Evolutionary conservation across 1,140 invertebrate species (phyloP).

Genomic region (Cydia strobilella): DNA sequence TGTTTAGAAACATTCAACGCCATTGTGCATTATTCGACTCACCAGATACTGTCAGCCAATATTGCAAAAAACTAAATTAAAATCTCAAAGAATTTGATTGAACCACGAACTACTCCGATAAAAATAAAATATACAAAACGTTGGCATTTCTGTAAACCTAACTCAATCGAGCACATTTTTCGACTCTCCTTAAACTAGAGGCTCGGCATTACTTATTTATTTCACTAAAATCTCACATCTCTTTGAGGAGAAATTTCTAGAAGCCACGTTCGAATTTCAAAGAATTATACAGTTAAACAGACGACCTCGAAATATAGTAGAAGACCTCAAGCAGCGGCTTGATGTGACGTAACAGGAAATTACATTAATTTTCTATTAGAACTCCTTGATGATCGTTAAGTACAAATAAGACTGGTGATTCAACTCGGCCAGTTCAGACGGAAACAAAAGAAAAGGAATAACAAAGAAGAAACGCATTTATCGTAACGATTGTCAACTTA

Average conservation of each 20-base stretch:
- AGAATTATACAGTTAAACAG: constrained; percentile 14
- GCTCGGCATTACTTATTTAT: constrained; percentile 54
- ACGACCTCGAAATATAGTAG: constrained; percentile 22
- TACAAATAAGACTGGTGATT: constrained; percentile 16
- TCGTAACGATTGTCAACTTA: constrained; percentile 26
- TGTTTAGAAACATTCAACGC: constrained; percentile 7
- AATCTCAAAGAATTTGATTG: neutral
- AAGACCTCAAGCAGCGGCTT: constrained; percentile 8
- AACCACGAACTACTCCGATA: constrained; percentile 4
- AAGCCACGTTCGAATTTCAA: constrained; percentile 45
- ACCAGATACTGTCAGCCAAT: constrained; percentile 3
- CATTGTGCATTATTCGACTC: neutral
- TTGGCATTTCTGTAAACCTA: constrained; percentile 26
- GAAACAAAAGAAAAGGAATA: constrained; percentile 28
- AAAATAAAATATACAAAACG: constrained; percentile 14
- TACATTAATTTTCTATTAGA: constrained; percentile 30
- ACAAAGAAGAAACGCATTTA: constrained; percentile 4
- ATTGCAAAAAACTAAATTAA: neutral
- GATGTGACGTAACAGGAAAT: constrained; percentile 20
- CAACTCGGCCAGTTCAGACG: neutral
- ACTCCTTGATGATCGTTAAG: constrained; percentile 28
- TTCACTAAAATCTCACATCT: constrained; percentile 55
- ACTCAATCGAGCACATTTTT: constrained; percentile 36
- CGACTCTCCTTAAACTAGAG: constrained; percentile 52
- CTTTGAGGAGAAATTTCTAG: constrained; percentile 44